Conservation (phyloP, 1,140 invertebrate species). For the Neodiprion fabricii region DNA sequence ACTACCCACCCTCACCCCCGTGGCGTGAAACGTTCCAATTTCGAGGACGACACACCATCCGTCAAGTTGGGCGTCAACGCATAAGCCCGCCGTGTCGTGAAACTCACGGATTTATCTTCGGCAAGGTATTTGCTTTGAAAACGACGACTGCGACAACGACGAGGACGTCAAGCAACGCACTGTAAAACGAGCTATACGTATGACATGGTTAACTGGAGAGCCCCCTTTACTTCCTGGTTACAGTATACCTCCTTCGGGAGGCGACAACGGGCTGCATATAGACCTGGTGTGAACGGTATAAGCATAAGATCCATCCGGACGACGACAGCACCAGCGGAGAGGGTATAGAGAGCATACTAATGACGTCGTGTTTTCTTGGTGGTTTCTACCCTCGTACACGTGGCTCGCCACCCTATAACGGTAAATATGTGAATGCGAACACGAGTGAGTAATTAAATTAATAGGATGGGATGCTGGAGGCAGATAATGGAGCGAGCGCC, state of each 20-base stretch:
- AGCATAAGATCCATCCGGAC: no score
- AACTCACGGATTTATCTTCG: not conserved
- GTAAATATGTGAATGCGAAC: constrained; percentile 2
- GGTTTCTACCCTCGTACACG: not conserved
- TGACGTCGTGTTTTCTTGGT: not conserved
- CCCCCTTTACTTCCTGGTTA: not conserved
- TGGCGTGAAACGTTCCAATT: not conserved
- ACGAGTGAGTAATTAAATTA: constrained; percentile 7
- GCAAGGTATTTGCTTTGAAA: not conserved
- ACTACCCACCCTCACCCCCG: not conserved
- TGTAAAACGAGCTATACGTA: not conserved
- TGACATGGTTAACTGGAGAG: not conserved
- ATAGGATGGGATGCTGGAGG: not conserved
- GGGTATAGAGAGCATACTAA: not conserved
- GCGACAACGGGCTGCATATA: not conserved
- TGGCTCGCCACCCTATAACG: not conserved
- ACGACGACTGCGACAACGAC: not conserved
- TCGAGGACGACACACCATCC: not conserved
- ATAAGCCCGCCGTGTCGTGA: not conserved
- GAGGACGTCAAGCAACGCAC: no score
- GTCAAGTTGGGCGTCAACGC: not conserved
- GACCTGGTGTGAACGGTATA: no score
- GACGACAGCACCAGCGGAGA: not conserved
- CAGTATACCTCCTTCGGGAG: not conserved
- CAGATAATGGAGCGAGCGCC: not conserved